These are phyloP conservation scores for Apoderus coryli DNA, from an alignment of 2,888 invertebrate species.

Conservation along the genomic window DNA sequence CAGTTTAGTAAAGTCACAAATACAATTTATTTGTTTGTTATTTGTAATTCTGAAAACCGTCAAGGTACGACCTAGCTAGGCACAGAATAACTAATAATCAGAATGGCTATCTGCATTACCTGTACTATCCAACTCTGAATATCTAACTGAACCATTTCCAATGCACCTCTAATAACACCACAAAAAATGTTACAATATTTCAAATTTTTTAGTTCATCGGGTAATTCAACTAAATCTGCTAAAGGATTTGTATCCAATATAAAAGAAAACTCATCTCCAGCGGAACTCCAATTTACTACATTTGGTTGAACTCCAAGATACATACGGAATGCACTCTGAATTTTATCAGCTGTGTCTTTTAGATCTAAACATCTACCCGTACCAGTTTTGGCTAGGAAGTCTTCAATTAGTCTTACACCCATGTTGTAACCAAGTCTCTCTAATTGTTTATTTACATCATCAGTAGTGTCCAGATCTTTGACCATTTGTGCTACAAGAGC, in stretches of 20 bases:
- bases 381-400: constrained; percentile 85
- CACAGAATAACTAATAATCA: too few species aligned
- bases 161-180: constrained; percentile 82
- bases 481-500: constrained; percentile 93
- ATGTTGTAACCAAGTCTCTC: constrained; percentile 96
- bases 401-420: constrained; percentile 94
- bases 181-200: constrained; percentile 89
- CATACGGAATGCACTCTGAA: constrained; percentile 67
- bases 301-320: constrained; percentile 87
- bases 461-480: constrained; percentile 90
- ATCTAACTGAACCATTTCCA: constrained; percentile 98
- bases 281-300: constrained; percentile 86
- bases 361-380: constrained; percentile 87
- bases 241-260: constrained; percentile 91
- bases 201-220: constrained; percentile 64
- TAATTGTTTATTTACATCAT: constrained; percentile 94
- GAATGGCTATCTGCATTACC: too few species aligned
- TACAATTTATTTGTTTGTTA: too few species aligned
- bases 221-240: constrained; percentile 94
- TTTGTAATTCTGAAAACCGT: too few species aligned
- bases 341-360: constrained; percentile 92
- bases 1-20: too few species aligned
- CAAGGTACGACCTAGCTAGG: too few species aligned
- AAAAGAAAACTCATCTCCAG: constrained; percentile 93
- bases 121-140: constrained; percentile 87